Percentiles rank a stretch among this genome's conserved stretches.
Evolutionary conservation across 2,113 vertebrate species (phyloP).

Genomic region (Corythaixoides concolor): DNA sequence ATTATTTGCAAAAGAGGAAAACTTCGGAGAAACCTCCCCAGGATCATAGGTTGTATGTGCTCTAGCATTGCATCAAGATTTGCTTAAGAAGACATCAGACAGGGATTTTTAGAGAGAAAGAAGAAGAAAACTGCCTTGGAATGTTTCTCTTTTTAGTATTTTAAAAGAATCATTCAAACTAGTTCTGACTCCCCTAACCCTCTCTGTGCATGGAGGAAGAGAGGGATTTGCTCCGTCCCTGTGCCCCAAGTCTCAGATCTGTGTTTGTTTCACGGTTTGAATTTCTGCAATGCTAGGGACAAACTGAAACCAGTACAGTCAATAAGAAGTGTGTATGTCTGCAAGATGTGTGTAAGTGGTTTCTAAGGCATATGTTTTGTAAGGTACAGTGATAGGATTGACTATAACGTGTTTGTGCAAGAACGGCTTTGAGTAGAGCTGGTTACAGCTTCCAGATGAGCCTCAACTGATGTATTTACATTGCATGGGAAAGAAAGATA

Average conservation of each 20-base stretch:
- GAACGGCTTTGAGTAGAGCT: neutral
- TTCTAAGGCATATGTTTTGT: neutral
- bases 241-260: neutral
- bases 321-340: neutral
- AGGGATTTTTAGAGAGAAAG: neutral
- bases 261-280: neutral
- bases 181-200: neutral
- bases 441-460: neutral
- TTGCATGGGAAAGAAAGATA: neutral
- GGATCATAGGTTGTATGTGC: neutral
- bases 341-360: neutral
- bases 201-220: neutral
- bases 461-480: neutral
- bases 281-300: neutral
- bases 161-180: neutral
- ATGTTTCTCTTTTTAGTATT: neutral
- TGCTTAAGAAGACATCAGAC: neutral
- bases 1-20: neutral
- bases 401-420: neutral
- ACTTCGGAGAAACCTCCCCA: neutral
- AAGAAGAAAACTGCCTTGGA: neutral
- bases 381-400: neutral
- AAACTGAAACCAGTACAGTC: neutral
- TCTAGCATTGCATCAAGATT: neutral
- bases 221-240: neutral